Evolutionary conservation across 2,888 invertebrate genomes (phyloP), one percentile per base, ranked within the genome.

Genomic region (Caenorhabditis sulstoni): DNA sequence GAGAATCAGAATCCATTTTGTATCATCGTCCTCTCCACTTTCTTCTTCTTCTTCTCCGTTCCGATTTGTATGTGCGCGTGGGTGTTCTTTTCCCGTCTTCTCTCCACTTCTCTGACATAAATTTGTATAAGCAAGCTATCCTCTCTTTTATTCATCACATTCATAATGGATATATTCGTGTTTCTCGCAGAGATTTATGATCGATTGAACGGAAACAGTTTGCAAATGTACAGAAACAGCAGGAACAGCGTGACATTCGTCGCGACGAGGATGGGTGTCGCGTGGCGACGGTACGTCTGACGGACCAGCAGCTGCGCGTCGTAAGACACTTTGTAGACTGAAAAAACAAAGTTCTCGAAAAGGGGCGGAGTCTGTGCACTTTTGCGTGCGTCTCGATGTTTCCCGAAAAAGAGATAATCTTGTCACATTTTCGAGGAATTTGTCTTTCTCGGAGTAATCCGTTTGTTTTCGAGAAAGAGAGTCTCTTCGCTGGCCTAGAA

Each of bases 281-380:
- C 62, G 45, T 83, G 71, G 8, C 47, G 67, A 29, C 79, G 74
- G 44, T 67, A 68, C n/a, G 55, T 59, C 29, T 74, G 76, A 55
- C 79, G 71, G 41, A 78, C 61, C 16, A 79, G 52, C 47, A 83
- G 5, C 47, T 81, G 83, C 12, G 81, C 74, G 57, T 83, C 83
- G 61, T 83, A 83, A n/a, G 77, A 58, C 0, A 79, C 58, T 50
- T 77, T 58, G 50, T 61, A 59, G 37, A 83, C 83, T 83, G 81
- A 58, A 83, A 83, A 35, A 37, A 37, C 20, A n/a, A 12, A n/a
- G 14, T 45, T 45, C 22, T 49, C 2, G 20, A 5, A 53, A 44
- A 59, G 14, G 35, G 20, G 11, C 29, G 29, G 29, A 29, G 29
- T 7, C 29, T 29, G 29, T 29, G 29, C 29, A 29, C 29, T 29